Base-by-base conservation (phyloP, 2,888 invertebrate species). In the Bugula neritina region DNA sequence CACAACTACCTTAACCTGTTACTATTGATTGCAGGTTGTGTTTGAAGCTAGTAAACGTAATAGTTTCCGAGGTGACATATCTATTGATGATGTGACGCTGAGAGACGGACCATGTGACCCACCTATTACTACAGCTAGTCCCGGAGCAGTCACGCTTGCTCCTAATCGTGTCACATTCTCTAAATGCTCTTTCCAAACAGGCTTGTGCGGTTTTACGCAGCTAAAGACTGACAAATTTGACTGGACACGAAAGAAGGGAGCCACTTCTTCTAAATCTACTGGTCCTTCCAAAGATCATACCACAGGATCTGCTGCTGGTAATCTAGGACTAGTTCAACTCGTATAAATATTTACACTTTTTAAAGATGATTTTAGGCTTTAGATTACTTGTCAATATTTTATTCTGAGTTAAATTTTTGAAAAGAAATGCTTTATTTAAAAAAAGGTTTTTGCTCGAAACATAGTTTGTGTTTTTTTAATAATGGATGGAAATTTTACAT, bases 231-330 rank as follows among this genome's bases (percentile, higher is more conserved):
- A 74, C 3, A 76, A 77, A 71, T 79, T 79, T 75, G 78, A 79
- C 73, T 82, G 82, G 82, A 77, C 74, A 10, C 71, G 75, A 35
- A 73, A 77, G 23, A 52, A 73, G 1, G 80, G 79, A 23, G 23
- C 74, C 0, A 79, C 80, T 10, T 0, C 69, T 17, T 75, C 77
- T 13, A 5, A 55, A 34, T 73, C 74, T 25, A 80, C 79, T 13
- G 80, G 81, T 17, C 81, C 81, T 0, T 25, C 75, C 1, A 69
- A 73, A 69, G 81, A 82, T 71, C 81, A 82, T 72, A 79, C 80
- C 0, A 78, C 77, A 21, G 63, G 31, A 29, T 31, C 25, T 34
- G 5, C 25, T 13, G 31, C 63, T 31, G 63, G 63, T 63, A 17
- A 13, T 10, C n/a, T n/a, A n/a, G n/a, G n/a, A n/a, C n/a, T 43